Evolutionary conservation across 2,797 vertebrate species (phyloP), one percentile per base, ranked within the genome.

Genomic region (Coregonus suidteri): DNA sequence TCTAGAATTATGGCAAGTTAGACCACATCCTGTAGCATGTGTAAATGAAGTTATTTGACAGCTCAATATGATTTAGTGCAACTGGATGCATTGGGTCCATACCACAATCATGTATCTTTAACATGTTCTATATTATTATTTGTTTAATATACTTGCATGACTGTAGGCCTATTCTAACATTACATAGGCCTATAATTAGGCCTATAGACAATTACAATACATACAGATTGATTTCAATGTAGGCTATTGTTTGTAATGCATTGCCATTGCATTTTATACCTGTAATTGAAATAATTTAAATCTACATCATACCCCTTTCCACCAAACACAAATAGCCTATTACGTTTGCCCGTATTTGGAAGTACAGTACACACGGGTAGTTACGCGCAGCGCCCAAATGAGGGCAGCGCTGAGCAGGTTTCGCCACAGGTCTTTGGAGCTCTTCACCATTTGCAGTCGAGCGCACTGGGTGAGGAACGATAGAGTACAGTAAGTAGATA

Each of bases 331-430:
- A 88, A 88, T 79, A 68, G 81, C 79, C 82, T 90, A 89, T 83
- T 88, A 87, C 6, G 35, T 90, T 89, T 93, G 89, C 83, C 92
- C 91, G 87, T 92, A 92, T 93, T 92, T 92, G 91, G 92, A 91
- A 82, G 41, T 47, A 11, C 41, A 11, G 41, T 13, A 47, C 41
- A 37, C 35, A 47, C 41, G 41, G 41, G 7, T 18, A 54, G 20
- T 47, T 77, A 3, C 31, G 7, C 71, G 0, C 11, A 34, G 0
- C 30, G 47, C 52, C 87, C 92, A 71, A 37, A 54, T 81, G 91
- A 83, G 88, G 85, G 87, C 88, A 73, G 7, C 77, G 84, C 16
- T 74, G 80, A 83, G 84, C 77, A 51, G 4, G 3, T 0, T 9
- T 47, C 51, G 31, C 11, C 69, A 69, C 31, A 6, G 0, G 4